A percentile compares a stretch with the other conserved stretches of the same genome.
phyloP scores from a whole-genome alignment of 1,140 invertebrate species.

The Littorina saxatilis region DNA sequence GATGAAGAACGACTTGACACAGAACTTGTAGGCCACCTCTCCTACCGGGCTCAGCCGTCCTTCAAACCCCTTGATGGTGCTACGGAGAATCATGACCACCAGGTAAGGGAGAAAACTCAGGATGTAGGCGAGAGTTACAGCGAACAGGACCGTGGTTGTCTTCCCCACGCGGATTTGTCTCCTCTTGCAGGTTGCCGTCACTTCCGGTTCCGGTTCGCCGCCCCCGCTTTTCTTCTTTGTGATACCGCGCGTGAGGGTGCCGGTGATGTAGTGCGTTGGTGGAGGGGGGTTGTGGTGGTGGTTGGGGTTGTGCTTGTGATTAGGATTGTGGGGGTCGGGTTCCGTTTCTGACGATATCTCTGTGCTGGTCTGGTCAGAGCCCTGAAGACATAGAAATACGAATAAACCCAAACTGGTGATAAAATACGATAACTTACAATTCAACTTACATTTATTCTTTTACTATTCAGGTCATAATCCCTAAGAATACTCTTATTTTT shows the following conservation, averaged over 20 bases:
- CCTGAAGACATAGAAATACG: constrained; percentile 29
- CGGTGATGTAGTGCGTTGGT: constrained; percentile 16
- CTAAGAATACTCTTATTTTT: too few species aligned
- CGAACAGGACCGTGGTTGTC: constrained; percentile 61
- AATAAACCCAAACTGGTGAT: too few species aligned
- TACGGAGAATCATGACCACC: constrained; percentile 57
- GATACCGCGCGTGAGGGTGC: background rate
- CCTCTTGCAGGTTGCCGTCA: constrained; percentile 32
- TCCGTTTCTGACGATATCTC: constrained; percentile 61
- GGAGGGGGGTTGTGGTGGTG: constrained; percentile 18
- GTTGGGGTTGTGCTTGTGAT: background rate
- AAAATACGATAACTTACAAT: too few species aligned
- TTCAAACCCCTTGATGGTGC: constrained; percentile 62
- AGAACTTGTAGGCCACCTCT: constrained; percentile 66
- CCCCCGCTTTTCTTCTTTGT: constrained; percentile 5
- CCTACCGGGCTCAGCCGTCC: constrained; percentile 51
- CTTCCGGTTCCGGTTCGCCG: constrained; percentile 36
- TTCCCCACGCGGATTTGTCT: constrained; percentile 59
- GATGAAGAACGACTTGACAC: constrained; percentile 66
- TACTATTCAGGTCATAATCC: too few species aligned
- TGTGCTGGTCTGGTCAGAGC: constrained; percentile 60
- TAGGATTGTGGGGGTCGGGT: constrained; percentile 2
- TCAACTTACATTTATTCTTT: too few species aligned
- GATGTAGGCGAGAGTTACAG: constrained; percentile 63
- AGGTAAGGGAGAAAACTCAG: constrained; percentile 63